Base-by-base conservation (phyloP, 2,113 vertebrate genomes). In the Leiothrix lutea region DNA sequence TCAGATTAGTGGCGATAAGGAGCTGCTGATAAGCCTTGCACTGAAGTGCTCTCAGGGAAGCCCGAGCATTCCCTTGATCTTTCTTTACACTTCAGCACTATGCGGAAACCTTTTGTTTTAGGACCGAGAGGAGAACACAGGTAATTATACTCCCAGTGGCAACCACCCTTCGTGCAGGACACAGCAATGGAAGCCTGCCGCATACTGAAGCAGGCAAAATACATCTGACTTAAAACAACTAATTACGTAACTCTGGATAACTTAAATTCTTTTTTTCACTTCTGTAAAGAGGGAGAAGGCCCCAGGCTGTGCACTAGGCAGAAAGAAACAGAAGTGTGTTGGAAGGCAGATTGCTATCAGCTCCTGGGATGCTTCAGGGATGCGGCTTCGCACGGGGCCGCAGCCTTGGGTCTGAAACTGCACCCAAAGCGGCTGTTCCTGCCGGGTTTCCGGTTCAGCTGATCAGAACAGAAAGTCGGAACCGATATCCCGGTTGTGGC, bases 1-100 rank as follows among this genome's bases (percentile, higher is more conserved):
- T 79, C 95, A 94, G 96, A 97, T 93, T 35, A 62, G 51, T 3
- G 2, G 21, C 2, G 78, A 83, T 92, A 95, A 96, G 90, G 71
- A 73, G 62, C 38, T 24, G 28, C 75, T 66, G 82, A 81, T 91
- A 95, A 95, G 53, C 33, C 0, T 13, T 8, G 14, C 33, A 58
- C 61, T 62, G 60, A 48, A 64, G 69, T 1, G 26, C 35, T 92
- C 69, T 21, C 35, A 33, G 58, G 29, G 61, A 92, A 24, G 18
- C 1, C 2, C 0, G 0, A 8, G 38, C 40, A 44, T 62, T 79
- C 84, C 75, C 90, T 88, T 94, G 83, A 92, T 94, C 81, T 92
- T 75, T 91, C 74, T 69, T 89, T 33, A 65, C 80, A 57, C 51
- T 40, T 57, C 45, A 60, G 54, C 1, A 8, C 50, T 33, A 3